These are phyloP conservation scores for Caenorhabditis sp. DNA, from an alignment of 2,888 invertebrate genomes.

Conservation along the genomic window DNA sequence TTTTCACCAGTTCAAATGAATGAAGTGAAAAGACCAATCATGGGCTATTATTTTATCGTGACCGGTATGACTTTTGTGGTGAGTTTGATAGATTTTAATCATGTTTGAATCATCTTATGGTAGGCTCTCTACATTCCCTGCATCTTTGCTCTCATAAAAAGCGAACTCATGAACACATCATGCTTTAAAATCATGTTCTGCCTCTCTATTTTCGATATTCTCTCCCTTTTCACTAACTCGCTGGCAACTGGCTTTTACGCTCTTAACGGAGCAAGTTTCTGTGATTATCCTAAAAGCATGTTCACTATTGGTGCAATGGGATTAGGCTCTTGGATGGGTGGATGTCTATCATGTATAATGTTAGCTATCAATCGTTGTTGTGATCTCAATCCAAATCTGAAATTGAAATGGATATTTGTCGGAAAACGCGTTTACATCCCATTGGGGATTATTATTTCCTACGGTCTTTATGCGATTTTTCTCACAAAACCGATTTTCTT, in stretches of 20 bases:
- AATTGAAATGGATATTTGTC: conserved; percentile 17
- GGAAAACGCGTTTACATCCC: conserved; percentile 19
- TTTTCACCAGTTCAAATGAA: conserved; percentile 6
- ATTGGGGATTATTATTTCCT: conserved; percentile 7
- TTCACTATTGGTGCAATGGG: conserved; percentile 21
- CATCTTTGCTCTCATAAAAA: conserved; percentile 12
- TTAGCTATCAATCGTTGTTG: conserved; percentile 35
- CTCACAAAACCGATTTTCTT: conserved; percentile 24
- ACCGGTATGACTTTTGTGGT: conserved; percentile 19
- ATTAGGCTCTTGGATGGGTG: conserved; percentile 39
- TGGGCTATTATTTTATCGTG: conserved; percentile 23
- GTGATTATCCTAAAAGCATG: conserved; percentile 18
- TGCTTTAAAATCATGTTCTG: conserved; percentile 39
- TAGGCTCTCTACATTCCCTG: conserved; percentile 20
- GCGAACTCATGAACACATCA: conserved; percentile 28
- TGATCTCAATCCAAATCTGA: conserved; percentile 26
- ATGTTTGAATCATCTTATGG: too few species aligned
- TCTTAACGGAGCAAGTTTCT: conserved; percentile 19
- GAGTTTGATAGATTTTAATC: conserved; percentile 2
- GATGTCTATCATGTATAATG: conserved; percentile 26
- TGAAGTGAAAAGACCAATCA: background rate
- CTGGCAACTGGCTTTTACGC: conserved; percentile 24
- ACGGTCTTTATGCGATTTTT: conserved; percentile 21
- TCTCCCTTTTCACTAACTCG: conserved; percentile 27
- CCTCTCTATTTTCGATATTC: conserved; percentile 27